These are phyloP conservation scores for Calidris pygmaea DNA, from an alignment of 2,113 vertebrate species.

Conservation along the genomic window DNA sequence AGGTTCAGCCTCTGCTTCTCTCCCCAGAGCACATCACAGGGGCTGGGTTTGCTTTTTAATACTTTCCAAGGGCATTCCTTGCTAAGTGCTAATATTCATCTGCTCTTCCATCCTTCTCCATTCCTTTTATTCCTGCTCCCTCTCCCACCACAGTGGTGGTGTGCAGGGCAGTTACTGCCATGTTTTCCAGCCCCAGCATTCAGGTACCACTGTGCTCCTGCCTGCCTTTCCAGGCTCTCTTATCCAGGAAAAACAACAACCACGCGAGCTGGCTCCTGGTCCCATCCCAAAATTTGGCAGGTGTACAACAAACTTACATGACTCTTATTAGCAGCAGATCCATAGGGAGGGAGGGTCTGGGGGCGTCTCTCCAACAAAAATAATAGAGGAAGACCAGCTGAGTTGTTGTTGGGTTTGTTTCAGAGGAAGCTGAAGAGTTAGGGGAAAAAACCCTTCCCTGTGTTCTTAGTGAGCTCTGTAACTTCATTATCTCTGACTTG, in stretches of 20 bases:
- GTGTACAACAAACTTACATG: not conserved
- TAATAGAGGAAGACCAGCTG: not conserved
- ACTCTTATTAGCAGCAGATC: not conserved
- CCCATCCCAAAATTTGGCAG: not conserved
- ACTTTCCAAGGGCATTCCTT: not conserved
- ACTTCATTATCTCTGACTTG: not conserved
- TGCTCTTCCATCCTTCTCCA: not conserved
- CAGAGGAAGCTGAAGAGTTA: not conserved
- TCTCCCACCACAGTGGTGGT: not conserved
- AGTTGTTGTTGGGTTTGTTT: constrained; percentile 29
- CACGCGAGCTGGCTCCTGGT: not conserved
- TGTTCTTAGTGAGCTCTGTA: not conserved
- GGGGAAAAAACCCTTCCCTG: not conserved
- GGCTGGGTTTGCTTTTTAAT: not conserved
- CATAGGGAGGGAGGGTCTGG: not conserved
- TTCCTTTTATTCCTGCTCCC: not conserved
- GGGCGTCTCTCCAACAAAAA: constrained; percentile 28
- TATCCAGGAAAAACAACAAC: not conserved
- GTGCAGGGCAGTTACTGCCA: not conserved
- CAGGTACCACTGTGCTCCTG: not conserved
- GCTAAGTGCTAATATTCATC: not conserved
- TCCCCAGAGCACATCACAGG: not conserved
- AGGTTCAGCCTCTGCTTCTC: not conserved
- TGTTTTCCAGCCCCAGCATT: not conserved
- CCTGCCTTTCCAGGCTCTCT: not conserved